Evolutionary conservation across 2,797 vertebrate genomes (phyloP).

Genomic region (Phataginus tricuspis): DNA sequence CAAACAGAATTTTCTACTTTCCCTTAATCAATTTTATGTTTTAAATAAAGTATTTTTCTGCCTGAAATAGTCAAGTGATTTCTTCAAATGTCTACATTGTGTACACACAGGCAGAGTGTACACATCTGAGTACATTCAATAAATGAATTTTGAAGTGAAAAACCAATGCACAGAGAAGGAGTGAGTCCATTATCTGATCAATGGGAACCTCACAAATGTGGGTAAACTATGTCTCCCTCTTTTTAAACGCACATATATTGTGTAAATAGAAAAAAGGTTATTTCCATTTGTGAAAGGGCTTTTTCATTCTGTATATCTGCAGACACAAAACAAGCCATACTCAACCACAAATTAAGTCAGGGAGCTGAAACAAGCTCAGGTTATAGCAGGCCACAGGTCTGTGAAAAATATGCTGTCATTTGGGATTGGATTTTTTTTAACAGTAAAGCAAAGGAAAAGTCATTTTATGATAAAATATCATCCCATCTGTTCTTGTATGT

Average conservation of each 20-base stretch:
- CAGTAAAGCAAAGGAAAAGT: conserved; percentile 82
- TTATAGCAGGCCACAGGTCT: conserved; percentile 83
- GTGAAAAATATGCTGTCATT: conserved; percentile 79
- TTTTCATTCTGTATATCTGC: conserved; percentile 83
- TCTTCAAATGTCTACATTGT: conserved; percentile 52
- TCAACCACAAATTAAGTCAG: conserved; percentile 84
- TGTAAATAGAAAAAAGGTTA: conserved; percentile 83
- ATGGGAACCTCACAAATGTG: conserved; percentile 82
- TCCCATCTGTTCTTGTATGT: conserved; percentile 80
- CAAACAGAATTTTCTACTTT: conserved; percentile 70
- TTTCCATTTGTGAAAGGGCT: conserved; percentile 82
- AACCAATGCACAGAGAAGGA: conserved; percentile 1
- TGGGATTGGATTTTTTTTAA: conserved; percentile 72
- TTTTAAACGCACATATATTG: conserved; percentile 82
- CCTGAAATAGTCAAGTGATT: conserved; percentile 55
- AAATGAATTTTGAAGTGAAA: conserved; percentile 73
- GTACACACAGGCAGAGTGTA: conserved; percentile 51
- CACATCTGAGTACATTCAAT: conserved; percentile 29
- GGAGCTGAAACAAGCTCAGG: conserved; percentile 80
- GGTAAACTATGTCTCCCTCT: conserved; percentile 83
- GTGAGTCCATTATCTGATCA: conserved; percentile 77
- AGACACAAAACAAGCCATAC: conserved; percentile 81
- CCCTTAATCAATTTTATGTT: conserved; percentile 56
- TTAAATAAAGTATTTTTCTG: conserved; percentile 68
- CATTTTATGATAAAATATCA: conserved; percentile 84